Evolutionary conservation across 1,140 invertebrate species (phyloP), one percentile per base, ranked within the genome.

Genomic region (Caerostris darwini): DNA sequence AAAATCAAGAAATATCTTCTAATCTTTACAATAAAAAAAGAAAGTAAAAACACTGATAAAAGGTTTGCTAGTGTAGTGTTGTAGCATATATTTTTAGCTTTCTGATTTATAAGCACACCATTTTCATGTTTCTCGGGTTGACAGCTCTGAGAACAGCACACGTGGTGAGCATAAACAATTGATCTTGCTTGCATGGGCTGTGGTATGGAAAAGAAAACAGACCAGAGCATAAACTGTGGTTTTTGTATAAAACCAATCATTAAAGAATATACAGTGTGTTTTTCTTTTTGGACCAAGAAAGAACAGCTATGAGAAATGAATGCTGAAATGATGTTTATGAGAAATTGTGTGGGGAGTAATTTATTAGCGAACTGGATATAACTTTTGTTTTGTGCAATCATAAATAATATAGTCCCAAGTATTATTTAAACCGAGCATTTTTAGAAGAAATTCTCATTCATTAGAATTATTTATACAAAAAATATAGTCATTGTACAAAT

Each of bases 1-100:
- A 77, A 50, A 34, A 77, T 77, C 71, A 77, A 77, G 71, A 77
- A 77, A 77, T 77, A 77, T 50, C 34, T 50, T 12, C 71, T 34
- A 77, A 77, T 77, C 71, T 53, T 10, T 53, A 10, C 71, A 12
- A 4, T 5, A 6, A 12, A n/a, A 2, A 67, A 67, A 67, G n/a
- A 64, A 64, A 64, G 10, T 2, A n/a, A 34, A 34, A 34, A 34
- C 17, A 6, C n/a, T 59, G 57, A 85, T 57, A 85, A 58, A 85
- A 85, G 82, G 56, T 34, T 34, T 59, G 50, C 82, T 19, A 58
- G 82, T 58, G 34, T 34, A 34, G 54, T 57, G 57, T 8, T 6
- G 82, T 6, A 57, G 54, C 54, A 85, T 85, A 85, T 85, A 85
- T 85, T 85, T 85, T 85, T 85, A 85, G 82, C 82, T 85, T 85